Base-by-base conservation (phyloP, 1,140 invertebrate genomes). In the Battus philenor region DNA sequence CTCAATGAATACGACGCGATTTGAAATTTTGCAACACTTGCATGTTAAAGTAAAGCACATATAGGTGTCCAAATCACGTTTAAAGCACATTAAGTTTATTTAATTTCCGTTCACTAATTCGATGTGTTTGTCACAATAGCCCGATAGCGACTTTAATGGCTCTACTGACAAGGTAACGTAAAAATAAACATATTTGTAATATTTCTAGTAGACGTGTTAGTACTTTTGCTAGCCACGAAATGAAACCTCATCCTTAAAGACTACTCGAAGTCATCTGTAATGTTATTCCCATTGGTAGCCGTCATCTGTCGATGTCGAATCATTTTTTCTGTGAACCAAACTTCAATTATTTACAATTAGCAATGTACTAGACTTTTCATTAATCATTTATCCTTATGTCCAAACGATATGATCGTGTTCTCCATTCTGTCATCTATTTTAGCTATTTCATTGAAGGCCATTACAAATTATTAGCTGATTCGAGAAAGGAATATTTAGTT, bases 101-200 rank as follows among this genome's bases (percentile, higher is more conserved):
- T 69, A 71, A 68, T 60, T 58, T 70, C n/a, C 61, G 56, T 65
- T 80, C 66, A 83, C 76, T 83, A 83, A 83, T 79, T 67, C 8
- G 64, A 64, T 81, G 64, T 81, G 64, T 79, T 83, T 83, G 72
- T 79, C 73, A 80, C 74, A 89, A 89, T 90, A 93, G 93, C 91
- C 92, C 92, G 86, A 91, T 94, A 91, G 92, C 91, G 89, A 92
- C 90, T 88, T 91, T 94, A 89, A 92, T 94, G 91, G 92, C 92
- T 90, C 89, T 94, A 77, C 90, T 94, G 83, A 90, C 91, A 89
- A 95, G 93, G 93, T 94, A 95, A 92, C 85, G 89, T 91, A 89
- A 86, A 56, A 64, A 47, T 24, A 57, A 54, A 64, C 51, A 57
- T 65, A 47, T 51, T 33, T 20, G 34, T 68, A 56, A 59, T 57